Base-by-base conservation (phyloP, 2,888 invertebrate species). In the Lasius platythorax region DNA sequence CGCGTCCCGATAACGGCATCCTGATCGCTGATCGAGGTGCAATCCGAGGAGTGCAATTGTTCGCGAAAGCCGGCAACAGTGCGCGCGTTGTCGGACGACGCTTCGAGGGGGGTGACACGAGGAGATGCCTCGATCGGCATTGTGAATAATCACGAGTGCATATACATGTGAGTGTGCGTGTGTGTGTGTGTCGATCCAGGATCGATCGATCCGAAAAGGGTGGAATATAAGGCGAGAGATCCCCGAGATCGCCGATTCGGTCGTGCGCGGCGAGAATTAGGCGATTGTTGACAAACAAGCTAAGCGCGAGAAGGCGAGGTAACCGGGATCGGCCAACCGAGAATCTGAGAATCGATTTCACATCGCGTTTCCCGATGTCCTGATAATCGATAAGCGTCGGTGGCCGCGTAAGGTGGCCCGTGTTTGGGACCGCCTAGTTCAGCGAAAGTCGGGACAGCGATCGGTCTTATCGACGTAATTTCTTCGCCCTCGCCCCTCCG, bases 371-470 rank as follows among this genome's bases (percentile, higher is more conserved):
- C 88, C 84, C 89, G 84, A 93, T 93, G 93, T 92, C 90, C 91
- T 92, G 93, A 93, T 92, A 92, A 91, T 90, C 89, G 88, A 91
- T 90, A 90, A 86, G 87, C 84, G 84, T 87, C 73, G 89, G 87
- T 86, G 89, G 87, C 82, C 67, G 84, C 50, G 40, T 78, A 78
- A 23, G 23, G 23, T 23, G 23, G 23, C 23, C 23, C 23, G 23
- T 23, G 23, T 23, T 23, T 23, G 84, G 88, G 86, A 88, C 85
- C 89, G 75, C 79, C 85, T 84, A 84, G 86, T 82, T 23, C 66
- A 84, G 61, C 15, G 30, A 66, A 53, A 53, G 53, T 53, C 66
- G 66, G 37, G 86, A 66, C 88, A 87, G 90, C 89, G 90, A 89
- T 89, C 89, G 88, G 87, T 87, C 89, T 90, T 90, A 89, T 86